Percentiles rank a stretch among this genome's conserved stretches.
These are phyloP conservation scores for Psilopsiagon aurifrons DNA, from an alignment of 2,113 vertebrate species.

Conservation along the genomic window DNA sequence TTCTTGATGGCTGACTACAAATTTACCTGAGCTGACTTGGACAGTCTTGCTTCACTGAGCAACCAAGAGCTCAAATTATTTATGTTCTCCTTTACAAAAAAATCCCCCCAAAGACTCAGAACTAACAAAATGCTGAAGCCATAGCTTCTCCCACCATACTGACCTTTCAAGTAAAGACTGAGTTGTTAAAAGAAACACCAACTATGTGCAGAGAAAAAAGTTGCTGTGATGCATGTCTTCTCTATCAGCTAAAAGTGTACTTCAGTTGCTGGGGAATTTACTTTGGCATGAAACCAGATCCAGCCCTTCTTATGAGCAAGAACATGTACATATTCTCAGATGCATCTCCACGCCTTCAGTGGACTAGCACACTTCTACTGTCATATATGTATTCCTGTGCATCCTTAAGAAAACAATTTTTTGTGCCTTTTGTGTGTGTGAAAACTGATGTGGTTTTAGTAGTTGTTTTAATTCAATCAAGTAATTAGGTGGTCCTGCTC, in stretches of 20 bases:
- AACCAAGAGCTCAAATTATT: background rate
- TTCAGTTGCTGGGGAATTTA: background rate
- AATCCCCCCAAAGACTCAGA: background rate
- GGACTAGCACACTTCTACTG: background rate
- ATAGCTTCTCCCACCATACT: background rate
- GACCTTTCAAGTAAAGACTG: background rate
- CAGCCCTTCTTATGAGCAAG: background rate
- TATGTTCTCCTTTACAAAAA: background rate
- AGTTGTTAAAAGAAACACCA: background rate
- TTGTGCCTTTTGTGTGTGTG: background rate
- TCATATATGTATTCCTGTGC: background rate
- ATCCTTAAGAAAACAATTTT: background rate
- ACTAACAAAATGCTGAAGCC: background rate
- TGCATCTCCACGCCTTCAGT: fast-evolving
- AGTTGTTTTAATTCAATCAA: background rate
- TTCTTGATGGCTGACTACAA: background rate
- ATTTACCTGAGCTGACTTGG: background rate
- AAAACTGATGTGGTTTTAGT: background rate
- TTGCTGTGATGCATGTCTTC: background rate
- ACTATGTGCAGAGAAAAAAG: background rate
- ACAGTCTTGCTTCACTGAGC: background rate
- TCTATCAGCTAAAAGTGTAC: background rate
- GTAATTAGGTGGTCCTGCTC: background rate
- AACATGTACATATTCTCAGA: background rate
- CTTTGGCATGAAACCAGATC: background rate